phyloP scores from a whole-genome alignment of 2,113 vertebrate species.

The Elanus axillaris region DNA sequence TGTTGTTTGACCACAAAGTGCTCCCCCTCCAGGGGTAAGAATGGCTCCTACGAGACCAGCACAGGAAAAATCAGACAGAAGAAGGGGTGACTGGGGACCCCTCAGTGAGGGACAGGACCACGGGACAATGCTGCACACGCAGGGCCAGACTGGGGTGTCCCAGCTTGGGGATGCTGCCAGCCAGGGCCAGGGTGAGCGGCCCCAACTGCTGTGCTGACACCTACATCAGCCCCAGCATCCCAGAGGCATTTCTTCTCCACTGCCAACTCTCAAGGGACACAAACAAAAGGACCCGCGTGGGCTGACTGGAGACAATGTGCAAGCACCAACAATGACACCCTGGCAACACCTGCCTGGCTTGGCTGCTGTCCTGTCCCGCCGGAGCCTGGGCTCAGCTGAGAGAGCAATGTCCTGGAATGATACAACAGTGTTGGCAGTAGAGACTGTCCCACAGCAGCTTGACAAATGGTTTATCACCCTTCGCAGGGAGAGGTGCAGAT shows the following conservation, averaged over 20 bases:
- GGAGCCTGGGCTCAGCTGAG: not conserved
- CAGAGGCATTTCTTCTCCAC: not conserved
- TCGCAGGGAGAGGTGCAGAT: not conserved
- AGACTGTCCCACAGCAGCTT: not conserved
- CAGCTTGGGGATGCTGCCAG: not conserved
- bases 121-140: accelerated
- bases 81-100: accelerated
- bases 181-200: not conserved
- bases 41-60: not conserved
- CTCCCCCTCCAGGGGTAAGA: not conserved
- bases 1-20: not conserved
- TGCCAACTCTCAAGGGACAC: not conserved
- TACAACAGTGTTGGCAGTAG: not conserved
- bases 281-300: not conserved
- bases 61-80: not conserved
- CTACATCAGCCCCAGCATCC: not conserved
- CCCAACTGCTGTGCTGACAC: accelerated
- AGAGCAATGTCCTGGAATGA: not conserved
- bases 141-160: not conserved
- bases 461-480: accelerated
- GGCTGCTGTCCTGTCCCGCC: accelerated
- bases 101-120: accelerated
- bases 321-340: not conserved
- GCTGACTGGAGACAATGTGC: not conserved
- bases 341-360: not conserved